These are phyloP conservation scores for Ceyx margarethae DNA, from an alignment of 2,113 vertebrate species.

Conservation along the genomic window DNA sequence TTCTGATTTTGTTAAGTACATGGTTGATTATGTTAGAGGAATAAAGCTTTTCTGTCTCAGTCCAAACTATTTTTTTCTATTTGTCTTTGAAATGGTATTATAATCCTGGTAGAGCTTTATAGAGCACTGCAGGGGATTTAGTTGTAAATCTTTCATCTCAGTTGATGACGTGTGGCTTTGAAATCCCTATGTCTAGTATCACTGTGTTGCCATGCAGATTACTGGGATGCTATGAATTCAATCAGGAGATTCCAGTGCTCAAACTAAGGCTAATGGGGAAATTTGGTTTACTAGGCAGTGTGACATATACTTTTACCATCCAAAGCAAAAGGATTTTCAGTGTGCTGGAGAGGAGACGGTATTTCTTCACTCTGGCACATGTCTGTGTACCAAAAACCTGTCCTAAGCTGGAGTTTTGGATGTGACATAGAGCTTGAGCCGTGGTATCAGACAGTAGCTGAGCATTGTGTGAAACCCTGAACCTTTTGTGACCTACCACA, in stretches of 20 bases:
- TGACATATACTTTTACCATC: background rate
- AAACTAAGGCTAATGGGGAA: background rate
- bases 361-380: background rate
- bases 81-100: slow-evolving; percentile 42
- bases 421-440: background rate
- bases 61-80: slow-evolving; percentile 3
- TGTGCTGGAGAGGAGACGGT: background rate
- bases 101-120: slow-evolving; percentile 49
- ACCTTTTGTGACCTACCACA: background rate
- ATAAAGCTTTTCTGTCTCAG: slow-evolving; percentile 42
- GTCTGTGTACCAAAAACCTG: background rate
- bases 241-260: background rate
- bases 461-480: background rate
- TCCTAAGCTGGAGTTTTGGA: background rate
- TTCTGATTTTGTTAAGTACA: background rate
- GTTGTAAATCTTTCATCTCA: slow-evolving; percentile 49
- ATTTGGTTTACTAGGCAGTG: slow-evolving; percentile 14
- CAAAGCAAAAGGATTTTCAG: background rate
- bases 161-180: slow-evolving; percentile 1
- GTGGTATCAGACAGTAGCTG: background rate
- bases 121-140: slow-evolving; percentile 44
- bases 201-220: slow-evolving; percentile 51
- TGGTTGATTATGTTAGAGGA: background rate
- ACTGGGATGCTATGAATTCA: background rate
- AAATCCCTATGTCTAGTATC: slow-evolving; percentile 12